A percentile compares a stretch with the other conserved stretches of the same genome.
Evolutionary conservation across 2,797 vertebrate genomes (phyloP).

Genomic region (Danio kyathit): DNA sequence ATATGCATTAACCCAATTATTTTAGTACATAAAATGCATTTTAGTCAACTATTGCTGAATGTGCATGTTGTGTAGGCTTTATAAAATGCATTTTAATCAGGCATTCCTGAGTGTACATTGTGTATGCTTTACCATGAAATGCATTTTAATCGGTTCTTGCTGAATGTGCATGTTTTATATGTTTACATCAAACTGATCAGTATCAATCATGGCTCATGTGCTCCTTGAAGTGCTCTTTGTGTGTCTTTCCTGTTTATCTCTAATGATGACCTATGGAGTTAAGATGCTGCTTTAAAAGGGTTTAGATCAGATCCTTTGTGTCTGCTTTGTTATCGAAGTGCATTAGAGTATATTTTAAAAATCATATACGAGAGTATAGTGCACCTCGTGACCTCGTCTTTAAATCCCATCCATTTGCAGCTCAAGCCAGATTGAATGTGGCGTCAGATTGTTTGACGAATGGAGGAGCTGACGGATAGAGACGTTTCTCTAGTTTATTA

Average conservation of each 20-base stretch:
- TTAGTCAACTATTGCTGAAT: neutral
- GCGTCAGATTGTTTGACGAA: neutral
- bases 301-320: neutral
- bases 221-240: neutral
- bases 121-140: too few species aligned
- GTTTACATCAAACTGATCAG: neutral
- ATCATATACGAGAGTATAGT: neutral
- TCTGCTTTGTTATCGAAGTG: slow-evolving; percentile 1
- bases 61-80: neutral
- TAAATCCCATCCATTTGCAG: neutral
- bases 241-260: neutral
- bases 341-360: neutral
- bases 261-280: neutral
- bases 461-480: neutral
- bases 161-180: too few species aligned
- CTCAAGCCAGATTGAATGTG: neutral
- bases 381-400: neutral
- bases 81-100: neutral
- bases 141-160: too few species aligned
- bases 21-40: neutral
- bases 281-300: slow-evolving; percentile 4
- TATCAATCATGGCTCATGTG: neutral
- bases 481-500: neutral
- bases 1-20: neutral
- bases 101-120: too few species aligned